A percentile compares a stretch with the other conserved stretches of the same genome.
These are phyloP conservation scores for Forbesichthys agassizii DNA, from an alignment of 2,113 vertebrate species.

Conservation along the genomic window DNA sequence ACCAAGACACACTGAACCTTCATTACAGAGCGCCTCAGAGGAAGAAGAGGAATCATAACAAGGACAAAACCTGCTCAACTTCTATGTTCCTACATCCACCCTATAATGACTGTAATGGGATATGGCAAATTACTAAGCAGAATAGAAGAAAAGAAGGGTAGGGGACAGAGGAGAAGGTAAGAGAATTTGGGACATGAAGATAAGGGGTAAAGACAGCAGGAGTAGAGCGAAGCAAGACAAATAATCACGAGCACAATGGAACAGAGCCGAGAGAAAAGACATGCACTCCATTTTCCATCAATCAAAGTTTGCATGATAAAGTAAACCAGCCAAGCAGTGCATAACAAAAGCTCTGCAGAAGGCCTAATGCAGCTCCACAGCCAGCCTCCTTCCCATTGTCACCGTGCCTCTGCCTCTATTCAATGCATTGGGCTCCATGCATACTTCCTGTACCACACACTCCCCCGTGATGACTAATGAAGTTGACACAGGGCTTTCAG, in stretches of 20 bases:
- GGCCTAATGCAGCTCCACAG: constrained; percentile 28
- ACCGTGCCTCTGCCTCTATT: constrained; percentile 28
- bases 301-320: constrained; percentile 68
- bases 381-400: constrained; percentile 50
- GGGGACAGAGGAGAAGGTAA: constrained; percentile 8
- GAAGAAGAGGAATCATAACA: constrained; percentile 59
- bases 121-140: background rate
- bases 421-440: constrained; percentile 59
- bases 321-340: constrained; percentile 20
- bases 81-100: constrained; percentile 51
- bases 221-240: constrained; percentile 33
- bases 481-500: constrained; percentile 73
- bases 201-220: background rate
- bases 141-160: constrained; percentile 9
- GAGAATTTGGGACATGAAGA: constrained; percentile 27
- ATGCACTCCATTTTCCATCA: constrained; percentile 7
- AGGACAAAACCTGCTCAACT: constrained; percentile 38
- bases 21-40: constrained; percentile 53
- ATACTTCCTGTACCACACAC: constrained; percentile 57
- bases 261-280: constrained; percentile 2
- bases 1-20: constrained; percentile 62
- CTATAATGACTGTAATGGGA: too few species aligned
- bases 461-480: constrained; percentile 68
- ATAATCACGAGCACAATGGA: constrained; percentile 28
- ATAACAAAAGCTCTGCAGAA: constrained; percentile 64